These are phyloP conservation scores for Echinometra lucunter DNA, from an alignment of 53 echinoderm and acorn worm species.

Conservation along the genomic window DNA sequence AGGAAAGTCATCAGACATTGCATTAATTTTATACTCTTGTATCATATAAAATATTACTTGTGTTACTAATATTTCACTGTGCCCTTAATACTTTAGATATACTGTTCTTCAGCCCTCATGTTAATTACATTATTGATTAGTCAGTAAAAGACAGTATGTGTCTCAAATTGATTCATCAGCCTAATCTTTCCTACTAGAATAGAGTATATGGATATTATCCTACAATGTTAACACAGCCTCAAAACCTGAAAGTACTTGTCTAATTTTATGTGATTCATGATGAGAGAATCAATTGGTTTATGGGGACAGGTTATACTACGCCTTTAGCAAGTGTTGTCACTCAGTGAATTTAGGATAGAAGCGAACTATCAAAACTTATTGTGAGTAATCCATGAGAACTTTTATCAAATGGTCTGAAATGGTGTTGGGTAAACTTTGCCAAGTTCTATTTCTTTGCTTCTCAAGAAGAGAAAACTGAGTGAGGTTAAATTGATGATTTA, in stretches of 20 bases:
- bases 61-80: neutral
- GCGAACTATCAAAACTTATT: neutral
- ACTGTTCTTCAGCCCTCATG: no score
- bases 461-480: neutral
- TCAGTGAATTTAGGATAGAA: neutral
- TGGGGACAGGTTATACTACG: conserved; percentile 5
- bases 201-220: neutral
- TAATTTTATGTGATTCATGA: conserved; percentile 10
- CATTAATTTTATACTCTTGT: no score
- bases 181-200: neutral
- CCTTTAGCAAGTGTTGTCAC: neutral
- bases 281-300: conserved; percentile 53
- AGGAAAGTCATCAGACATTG: no score
- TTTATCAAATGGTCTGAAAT: neutral
- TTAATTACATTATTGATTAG: no score
- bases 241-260: conserved; percentile 19
- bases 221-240: neutral
- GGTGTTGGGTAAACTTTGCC: conserved; percentile 24
- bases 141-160: neutral
- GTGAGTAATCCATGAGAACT: conserved; percentile 3
- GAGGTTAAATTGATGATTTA: neutral
- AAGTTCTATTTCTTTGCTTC: neutral
- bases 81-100: neutral
- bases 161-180: neutral
- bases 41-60: no score